Conservation (phyloP, 2,888 invertebrate species). For the Mythimna vitellina region DNA sequence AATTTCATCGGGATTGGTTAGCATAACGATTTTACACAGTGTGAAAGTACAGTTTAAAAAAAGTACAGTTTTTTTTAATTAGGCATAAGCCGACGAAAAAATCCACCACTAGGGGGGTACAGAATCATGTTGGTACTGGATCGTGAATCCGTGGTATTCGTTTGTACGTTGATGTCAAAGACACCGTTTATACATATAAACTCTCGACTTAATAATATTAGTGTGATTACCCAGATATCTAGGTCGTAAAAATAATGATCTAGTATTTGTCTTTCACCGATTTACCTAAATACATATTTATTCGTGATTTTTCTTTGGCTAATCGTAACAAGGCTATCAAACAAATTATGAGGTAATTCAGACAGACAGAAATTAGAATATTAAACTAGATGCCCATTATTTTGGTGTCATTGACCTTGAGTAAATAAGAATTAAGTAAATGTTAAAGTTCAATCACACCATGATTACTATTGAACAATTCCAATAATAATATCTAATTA, state of each 20-base stretch:
- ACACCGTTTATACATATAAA: no score
- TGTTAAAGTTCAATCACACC: slow-evolving; percentile 8
- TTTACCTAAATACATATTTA: slow-evolving; percentile 48
- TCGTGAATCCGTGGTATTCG: no score
- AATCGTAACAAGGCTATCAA: slow-evolving; percentile 30
- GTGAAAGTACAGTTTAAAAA: no score
- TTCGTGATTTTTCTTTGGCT: slow-evolving; percentile 16
- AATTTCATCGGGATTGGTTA: no score
- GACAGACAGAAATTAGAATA: slow-evolving; percentile 46
- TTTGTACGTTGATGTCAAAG: no score
- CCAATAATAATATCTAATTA: slow-evolving; percentile 12
- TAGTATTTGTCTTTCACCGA: slow-evolving; percentile 43
- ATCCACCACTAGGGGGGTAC: no score
- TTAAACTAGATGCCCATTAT: background rate
- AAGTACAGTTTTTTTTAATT: no score
- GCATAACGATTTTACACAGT: no score
- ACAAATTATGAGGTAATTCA: slow-evolving; percentile 45
- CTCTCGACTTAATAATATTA: no score
- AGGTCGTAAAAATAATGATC: slow-evolving; percentile 24
- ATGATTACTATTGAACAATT: background rate
- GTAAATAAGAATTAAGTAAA: slow-evolving; percentile 20
- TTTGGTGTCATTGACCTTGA: slow-evolving; percentile 16
- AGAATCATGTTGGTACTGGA: no score
- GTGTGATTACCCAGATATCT: slow-evolving; percentile 12
- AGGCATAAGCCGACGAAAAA: no score